A percentile compares a stretch with the other conserved stretches of the same genome.
phyloP scores from a whole-genome alignment of 2,113 vertebrate genomes.

The Cyanoderma ruficeps region DNA sequence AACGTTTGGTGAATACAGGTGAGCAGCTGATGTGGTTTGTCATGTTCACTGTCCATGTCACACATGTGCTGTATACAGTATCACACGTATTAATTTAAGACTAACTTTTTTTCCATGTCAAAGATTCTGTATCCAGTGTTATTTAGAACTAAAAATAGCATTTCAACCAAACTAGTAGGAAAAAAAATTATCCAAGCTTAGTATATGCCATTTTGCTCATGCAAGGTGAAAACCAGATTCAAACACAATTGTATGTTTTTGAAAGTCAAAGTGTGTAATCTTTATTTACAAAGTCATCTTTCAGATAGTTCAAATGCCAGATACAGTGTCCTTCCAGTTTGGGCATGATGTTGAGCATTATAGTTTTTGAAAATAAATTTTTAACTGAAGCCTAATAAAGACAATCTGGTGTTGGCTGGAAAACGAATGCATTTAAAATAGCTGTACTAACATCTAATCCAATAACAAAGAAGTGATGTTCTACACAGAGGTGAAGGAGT shows the following conservation, averaged over 20 bases:
- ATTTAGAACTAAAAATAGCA: neutral
- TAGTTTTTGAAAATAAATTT: neutral
- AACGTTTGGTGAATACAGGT: conserved; percentile 99
- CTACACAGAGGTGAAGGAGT: neutral
- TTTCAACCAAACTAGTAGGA: neutral
- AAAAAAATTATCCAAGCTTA: neutral
- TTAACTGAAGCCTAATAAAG: neutral
- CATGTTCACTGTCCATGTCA: neutral
- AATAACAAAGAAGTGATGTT: neutral
- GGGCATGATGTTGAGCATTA: neutral
- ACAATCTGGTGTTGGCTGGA: neutral
- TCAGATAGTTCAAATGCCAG: neutral
- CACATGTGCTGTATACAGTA: neutral
- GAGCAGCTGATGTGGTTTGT: conserved; percentile 64
- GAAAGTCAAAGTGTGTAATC: neutral
- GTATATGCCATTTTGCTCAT: neutral
- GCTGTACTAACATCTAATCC: conserved; percentile 30
- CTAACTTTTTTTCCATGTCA: neutral
- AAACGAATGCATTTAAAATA: neutral
- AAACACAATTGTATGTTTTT: neutral
- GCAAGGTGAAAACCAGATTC: neutral
- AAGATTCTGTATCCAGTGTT: neutral
- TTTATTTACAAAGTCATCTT: neutral
- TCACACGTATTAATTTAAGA: neutral
- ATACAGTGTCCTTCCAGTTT: neutral